Evolutionary conservation across 53 echinoderm and acorn worm species (phyloP).

Genomic region (Hippasteria phrygiana): DNA sequence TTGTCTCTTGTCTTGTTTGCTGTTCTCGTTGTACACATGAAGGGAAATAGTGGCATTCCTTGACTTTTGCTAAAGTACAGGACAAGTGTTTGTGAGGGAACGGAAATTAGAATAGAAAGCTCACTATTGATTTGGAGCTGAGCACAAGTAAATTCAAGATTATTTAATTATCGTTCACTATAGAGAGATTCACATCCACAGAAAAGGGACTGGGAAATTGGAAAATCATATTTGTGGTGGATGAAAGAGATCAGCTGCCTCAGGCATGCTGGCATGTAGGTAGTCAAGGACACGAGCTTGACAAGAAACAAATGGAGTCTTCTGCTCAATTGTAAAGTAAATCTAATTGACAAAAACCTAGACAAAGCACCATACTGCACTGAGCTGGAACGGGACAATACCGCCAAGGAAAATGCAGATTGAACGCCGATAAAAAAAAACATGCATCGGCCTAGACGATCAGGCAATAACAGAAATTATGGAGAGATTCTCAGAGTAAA

Average conservation of each 20-base stretch:
- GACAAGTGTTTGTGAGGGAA: neutral
- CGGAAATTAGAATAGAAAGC: slow-evolving; percentile 9
- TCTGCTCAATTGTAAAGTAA: slow-evolving; percentile 35
- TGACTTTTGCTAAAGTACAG: slow-evolving; percentile 48
- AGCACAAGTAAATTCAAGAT: slow-evolving; percentile 14
- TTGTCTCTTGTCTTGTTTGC: neutral
- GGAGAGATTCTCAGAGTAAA: neutral
- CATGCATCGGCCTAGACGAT: neutral
- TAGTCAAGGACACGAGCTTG: slow-evolving; percentile 46
- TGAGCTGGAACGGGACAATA: slow-evolving; percentile 6
- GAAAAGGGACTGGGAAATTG: slow-evolving; percentile 52
- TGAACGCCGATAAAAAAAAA: slow-evolving; percentile 5
- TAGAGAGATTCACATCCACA: slow-evolving; percentile 38
- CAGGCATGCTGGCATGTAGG: slow-evolving; percentile 4
- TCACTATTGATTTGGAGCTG: slow-evolving; percentile 41
- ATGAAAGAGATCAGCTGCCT: slow-evolving; percentile 58
- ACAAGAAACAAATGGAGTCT: slow-evolving; percentile 33
- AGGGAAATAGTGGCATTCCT: neutral
- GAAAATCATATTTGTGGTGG: slow-evolving; percentile 55
- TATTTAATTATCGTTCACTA: slow-evolving; percentile 44
- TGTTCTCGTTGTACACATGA: neutral
- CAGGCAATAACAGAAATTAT: neutral
- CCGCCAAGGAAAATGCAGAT: slow-evolving; percentile 14
- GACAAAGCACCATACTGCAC: slow-evolving; percentile 43
- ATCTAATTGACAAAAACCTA: slow-evolving; percentile 46